Evolutionary conservation across 37 sponge, comb jelly and placozoan species (phyloP).

Genomic region (Cliona cf. orientalis): DNA sequence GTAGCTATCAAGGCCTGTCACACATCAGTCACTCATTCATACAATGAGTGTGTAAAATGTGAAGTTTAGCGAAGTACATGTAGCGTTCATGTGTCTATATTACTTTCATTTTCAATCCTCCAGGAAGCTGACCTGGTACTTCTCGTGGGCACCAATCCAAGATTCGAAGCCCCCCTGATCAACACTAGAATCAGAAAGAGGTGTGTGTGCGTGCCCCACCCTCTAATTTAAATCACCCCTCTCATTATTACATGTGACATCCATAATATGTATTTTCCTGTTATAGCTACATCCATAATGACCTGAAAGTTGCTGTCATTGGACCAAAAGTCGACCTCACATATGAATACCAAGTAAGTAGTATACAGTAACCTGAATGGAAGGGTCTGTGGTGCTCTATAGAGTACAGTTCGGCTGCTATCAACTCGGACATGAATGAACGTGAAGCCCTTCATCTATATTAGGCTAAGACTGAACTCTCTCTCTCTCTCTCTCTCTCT

Average conservation of each 20-base stretch:
- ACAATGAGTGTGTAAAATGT: no score
- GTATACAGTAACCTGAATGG: neutral
- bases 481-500: no score
- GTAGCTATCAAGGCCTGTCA: no score
- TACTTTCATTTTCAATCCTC: neutral
- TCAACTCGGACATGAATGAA: neutral
- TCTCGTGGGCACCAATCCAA: slow-evolving; percentile 94
- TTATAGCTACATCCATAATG: slow-evolving; percentile 86
- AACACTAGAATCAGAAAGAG: slow-evolving; percentile 95
- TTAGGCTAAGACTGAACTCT: no score
- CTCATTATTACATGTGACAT: neutral
- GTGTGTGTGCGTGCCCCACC: slow-evolving; percentile 16
- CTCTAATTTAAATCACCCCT: neutral
- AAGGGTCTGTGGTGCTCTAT: no score
- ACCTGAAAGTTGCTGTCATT: slow-evolving; percentile 71
- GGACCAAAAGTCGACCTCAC: slow-evolving; percentile 87
- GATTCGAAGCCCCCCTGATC: slow-evolving; percentile 93
- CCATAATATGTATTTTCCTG: neutral
- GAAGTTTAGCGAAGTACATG: neutral
- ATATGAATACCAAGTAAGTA: slow-evolving; percentile 73
- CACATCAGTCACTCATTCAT: no score
- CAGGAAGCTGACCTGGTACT: slow-evolving; percentile 92
- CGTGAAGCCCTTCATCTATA: no score
- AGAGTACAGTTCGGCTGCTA: no score
- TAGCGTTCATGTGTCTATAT: neutral